Evolutionary conservation across 2,797 vertebrate species (phyloP), one percentile per base, ranked within the genome.

Genomic region (Chiloscyllium punctatum): DNA sequence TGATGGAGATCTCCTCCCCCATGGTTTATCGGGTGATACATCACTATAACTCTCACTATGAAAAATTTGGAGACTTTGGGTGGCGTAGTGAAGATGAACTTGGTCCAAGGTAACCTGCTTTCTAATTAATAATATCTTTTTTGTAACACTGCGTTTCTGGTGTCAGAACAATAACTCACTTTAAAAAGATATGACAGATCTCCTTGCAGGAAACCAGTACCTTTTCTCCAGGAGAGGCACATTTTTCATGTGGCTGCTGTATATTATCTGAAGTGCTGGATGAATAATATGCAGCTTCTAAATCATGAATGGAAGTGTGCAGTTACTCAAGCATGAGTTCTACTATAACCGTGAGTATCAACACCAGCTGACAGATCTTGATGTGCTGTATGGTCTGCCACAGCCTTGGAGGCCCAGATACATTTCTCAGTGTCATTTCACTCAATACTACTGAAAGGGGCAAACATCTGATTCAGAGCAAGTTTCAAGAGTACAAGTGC

Each of bases 21-120:
- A 98, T 99, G 97, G 98, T 99, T 0, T 99, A 99, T 96, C 97
- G 99, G n/a, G 98, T 99, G 71, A 99, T 99, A 97, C 98, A 99
- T 96, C 99, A 99, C 97, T 99, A 99, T 98, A 99, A 99, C 96
- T 98, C 98, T 15, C 99, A 99, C 97, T 99, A 99, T 0, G 99
- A 99, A 97, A 99, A 99, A 97, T 99, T 99, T n/a, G 99, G 99
- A 4, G 99, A 99, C 97, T 99, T 99, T 0, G 98, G 99, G 69
- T 99, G 99, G 99, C 98, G 99, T 90, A 99, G 98, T 0, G 99
- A 99, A 96, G 99, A 99, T 0, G 99, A 99, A 96, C 98, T 99
- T 16, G 99, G 99, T 48, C 99, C 99, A 96, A 98, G 99, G 99
- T 99, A 97, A 96, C 97, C 96, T 51, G 84, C 79, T 84, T 84